These are phyloP conservation scores for Drosophila ogumai DNA, from an alignment of 1,140 invertebrate genomes.

Conservation along the genomic window DNA sequence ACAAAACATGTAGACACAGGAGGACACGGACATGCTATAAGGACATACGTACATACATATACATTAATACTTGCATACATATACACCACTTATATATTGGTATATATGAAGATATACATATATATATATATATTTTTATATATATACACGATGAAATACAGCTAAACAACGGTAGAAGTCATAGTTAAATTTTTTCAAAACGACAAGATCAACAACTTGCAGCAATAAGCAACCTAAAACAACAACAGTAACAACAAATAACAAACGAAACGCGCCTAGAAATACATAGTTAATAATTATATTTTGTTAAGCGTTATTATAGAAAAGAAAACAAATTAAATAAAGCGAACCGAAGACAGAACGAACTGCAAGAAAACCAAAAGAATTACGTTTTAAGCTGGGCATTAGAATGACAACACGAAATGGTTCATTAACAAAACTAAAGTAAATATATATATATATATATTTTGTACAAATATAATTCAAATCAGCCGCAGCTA, in stretches of 20 bases:
- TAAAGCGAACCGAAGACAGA: constrained; percentile 42
- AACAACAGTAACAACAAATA: constrained; percentile 42
- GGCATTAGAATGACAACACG: constrained; percentile 34
- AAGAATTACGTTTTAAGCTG: constrained; percentile 73
- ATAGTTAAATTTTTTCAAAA: constrained; percentile 75
- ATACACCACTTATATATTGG: constrained; percentile 34
- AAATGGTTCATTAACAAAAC: constrained; percentile 72
- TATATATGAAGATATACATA: constrained; percentile 45
- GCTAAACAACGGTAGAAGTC: constrained; percentile 66
- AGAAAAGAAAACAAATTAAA: constrained; percentile 57
- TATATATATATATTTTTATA: constrained; percentile 77
- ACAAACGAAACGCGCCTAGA: constrained; percentile 68
- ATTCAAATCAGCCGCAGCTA: constrained; percentile 71
- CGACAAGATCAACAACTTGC: constrained; percentile 63
- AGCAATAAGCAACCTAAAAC: constrained; percentile 46
- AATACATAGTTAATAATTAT: constrained; percentile 76
- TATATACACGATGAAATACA: constrained; percentile 66
- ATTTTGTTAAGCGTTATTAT: constrained; percentile 82
- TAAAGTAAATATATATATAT: constrained; percentile 67
- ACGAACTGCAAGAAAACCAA: constrained; percentile 45
- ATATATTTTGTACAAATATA: constrained; percentile 83
- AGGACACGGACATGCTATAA: constrained; percentile 34
- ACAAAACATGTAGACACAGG: constrained; percentile 32
- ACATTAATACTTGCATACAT: constrained; percentile 45
- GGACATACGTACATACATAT: constrained; percentile 37